A percentile compares a stretch with the other conserved stretches of the same genome.
Evolutionary conservation across 2,797 vertebrate genomes (phyloP).

Genomic region (Chrysocyon brachyurus): DNA sequence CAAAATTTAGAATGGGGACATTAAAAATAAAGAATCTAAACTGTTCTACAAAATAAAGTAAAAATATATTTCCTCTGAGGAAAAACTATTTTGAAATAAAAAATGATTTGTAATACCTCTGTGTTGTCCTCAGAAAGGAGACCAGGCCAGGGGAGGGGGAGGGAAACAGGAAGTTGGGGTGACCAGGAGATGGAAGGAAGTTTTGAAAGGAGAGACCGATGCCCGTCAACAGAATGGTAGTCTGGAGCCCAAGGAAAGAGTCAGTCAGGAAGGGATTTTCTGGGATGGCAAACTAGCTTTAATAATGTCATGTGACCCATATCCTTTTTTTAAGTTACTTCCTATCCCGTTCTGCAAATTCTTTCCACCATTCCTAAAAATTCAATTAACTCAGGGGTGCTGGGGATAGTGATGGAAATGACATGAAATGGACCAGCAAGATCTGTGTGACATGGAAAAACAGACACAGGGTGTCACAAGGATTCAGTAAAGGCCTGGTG

Average conservation of each 20-base stretch:
- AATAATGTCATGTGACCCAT: neutral
- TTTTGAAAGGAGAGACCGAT: neutral
- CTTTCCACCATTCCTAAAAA: neutral
- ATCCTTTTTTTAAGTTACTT: neutral
- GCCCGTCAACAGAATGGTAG: too few species aligned
- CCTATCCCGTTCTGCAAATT: neutral
- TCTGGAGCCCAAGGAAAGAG: neutral
- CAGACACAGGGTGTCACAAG: neutral
- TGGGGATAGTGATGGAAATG: neutral
- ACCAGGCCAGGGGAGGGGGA: accelerated
- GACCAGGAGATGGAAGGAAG: neutral
- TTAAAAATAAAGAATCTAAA: slow-evolving; percentile 50
- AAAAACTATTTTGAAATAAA: neutral
- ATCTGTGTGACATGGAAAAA: neutral
- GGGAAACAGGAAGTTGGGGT: neutral
- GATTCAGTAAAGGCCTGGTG: neutral
- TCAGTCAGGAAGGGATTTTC: neutral
- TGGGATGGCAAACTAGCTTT: neutral
- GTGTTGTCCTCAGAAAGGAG: neutral
- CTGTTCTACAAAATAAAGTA: neutral
- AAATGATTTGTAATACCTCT: neutral
- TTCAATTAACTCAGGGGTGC: neutral
- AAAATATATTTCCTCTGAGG: neutral
- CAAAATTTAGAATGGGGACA: neutral
- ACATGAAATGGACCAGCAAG: neutral